Conservation (phyloP, 23 tunicate species). For the Ciona savignyi region DNA sequence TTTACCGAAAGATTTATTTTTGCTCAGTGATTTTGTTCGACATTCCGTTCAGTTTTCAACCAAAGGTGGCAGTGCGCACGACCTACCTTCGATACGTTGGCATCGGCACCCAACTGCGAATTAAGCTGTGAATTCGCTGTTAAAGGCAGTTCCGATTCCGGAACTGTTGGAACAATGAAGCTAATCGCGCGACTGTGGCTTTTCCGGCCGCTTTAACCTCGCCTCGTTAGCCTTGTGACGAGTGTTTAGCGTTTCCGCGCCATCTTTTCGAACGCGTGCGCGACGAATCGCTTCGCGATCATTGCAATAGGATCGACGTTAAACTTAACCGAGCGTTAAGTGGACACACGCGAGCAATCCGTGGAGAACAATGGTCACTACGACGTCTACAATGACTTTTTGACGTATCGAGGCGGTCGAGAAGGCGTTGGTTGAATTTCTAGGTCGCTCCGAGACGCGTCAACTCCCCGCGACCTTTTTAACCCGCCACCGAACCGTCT, state of each 20-base stretch:
- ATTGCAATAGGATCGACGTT: constrained; percentile 1
- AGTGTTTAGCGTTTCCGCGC: not conserved
- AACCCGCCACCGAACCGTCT: not conserved
- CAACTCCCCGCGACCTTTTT: not conserved
- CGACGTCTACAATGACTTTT: not conserved
- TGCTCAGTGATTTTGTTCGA: not conserved
- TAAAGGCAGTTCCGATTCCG: not conserved
- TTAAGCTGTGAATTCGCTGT: not conserved
- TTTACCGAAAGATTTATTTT: too few relatives aligned
- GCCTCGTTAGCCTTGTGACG: not conserved
- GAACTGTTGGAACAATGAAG: not conserved
- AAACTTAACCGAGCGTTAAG: constrained; percentile 28
- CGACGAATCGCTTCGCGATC: not conserved
- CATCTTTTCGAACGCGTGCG: not conserved
- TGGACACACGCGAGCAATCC: not conserved
- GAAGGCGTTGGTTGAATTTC: not conserved
- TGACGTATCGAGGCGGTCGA: not conserved
- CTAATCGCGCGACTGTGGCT: not conserved
- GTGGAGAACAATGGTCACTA: not conserved
- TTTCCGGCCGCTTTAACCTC: not conserved
- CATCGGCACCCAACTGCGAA: not conserved
- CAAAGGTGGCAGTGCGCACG: not conserved
- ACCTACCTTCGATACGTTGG: not conserved
- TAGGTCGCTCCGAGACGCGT: not conserved
- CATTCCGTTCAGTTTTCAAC: not conserved